A percentile compares a stretch with the other conserved stretches of the same genome.
phyloP scores from a whole-genome alignment of 2,797 vertebrate species.

The Acanthurus lineatus region DNA sequence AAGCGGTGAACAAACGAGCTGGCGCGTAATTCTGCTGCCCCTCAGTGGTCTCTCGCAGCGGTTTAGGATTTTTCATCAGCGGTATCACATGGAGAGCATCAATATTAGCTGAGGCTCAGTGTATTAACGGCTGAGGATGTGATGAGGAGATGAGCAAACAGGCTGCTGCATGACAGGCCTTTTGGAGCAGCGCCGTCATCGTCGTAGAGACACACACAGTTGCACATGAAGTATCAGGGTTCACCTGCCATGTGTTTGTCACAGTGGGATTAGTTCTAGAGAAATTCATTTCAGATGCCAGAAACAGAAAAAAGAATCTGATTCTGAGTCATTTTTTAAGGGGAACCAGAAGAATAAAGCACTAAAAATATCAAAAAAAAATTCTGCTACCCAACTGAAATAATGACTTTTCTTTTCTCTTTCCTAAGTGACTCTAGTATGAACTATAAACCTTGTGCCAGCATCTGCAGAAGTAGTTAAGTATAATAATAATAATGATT shows the following conservation, averaged over 20 bases:
- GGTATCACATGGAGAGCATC: conserved; percentile 60
- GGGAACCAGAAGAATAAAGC: conserved; percentile 47
- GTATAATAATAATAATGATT: background rate
- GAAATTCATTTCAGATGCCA: conserved; percentile 51
- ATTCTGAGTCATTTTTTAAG: conserved; percentile 48
- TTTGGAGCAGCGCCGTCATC: conserved; percentile 18
- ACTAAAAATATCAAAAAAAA: conserved; percentile 4
- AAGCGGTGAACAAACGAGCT: conserved; percentile 38
- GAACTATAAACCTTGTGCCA: background rate
- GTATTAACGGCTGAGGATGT: conserved; percentile 49
- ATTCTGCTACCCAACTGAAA: conserved; percentile 6
- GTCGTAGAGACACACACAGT: conserved; percentile 10
- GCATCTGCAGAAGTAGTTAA: background rate
- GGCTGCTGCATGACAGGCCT: conserved; percentile 47
- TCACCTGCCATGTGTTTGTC: conserved; percentile 58
- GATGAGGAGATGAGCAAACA: conserved; percentile 66
- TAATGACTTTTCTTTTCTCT: background rate
- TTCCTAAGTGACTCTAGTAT: background rate
- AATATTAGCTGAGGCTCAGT: conserved; percentile 64
- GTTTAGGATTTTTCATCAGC: conserved; percentile 46
- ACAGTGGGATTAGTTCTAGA: conserved; percentile 62
- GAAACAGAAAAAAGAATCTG: conserved; percentile 50
- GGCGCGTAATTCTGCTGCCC: conserved; percentile 78
- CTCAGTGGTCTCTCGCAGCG: conserved; percentile 69
- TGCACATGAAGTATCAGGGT: background rate